phyloP scores from a whole-genome alignment of 2,797 vertebrate species.

The Eulemur coronatus region DNA sequence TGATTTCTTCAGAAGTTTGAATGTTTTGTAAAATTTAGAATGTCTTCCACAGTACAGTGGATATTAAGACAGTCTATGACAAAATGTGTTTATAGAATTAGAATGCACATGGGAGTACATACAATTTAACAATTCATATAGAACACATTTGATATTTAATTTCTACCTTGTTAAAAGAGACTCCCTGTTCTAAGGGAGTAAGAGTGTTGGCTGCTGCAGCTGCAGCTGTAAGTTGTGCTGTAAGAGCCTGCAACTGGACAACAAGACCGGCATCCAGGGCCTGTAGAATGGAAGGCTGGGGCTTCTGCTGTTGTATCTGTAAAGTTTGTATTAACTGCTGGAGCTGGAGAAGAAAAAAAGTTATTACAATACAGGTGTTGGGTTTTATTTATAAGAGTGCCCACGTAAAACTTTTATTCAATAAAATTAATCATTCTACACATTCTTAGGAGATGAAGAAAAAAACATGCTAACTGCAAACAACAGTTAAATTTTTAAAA shows the following conservation, averaged over 20 bases:
- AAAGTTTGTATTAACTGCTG: slow-evolving; percentile 98
- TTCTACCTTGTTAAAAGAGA: slow-evolving; percentile 97
- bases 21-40: not conserved
- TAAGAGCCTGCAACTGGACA: slow-evolving; percentile 97
- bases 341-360: slow-evolving; percentile 85
- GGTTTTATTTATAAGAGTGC: not conserved
- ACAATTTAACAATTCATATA: not conserved
- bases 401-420: not conserved
- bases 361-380: not conserved
- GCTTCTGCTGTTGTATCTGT: slow-evolving; percentile 99
- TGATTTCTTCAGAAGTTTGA: not conserved
- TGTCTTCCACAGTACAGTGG: not conserved
- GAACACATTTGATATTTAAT: not conserved
- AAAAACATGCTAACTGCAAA: not conserved
- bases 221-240: slow-evolving; percentile 96
- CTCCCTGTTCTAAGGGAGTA: slow-evolving; percentile 95
- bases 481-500: not conserved
- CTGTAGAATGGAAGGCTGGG: slow-evolving; percentile 97
- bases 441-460: not conserved
- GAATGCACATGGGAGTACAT: not conserved
- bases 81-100: not conserved
- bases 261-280: slow-evolving; percentile 97
- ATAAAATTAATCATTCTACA: not conserved
- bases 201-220: slow-evolving; percentile 95
- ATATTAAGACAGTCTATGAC: not conserved